Percentiles rank a stretch among this genome's conserved stretches.
Evolutionary conservation across 1,140 invertebrate species (phyloP).

Genomic region (Babylonia areolata): DNA sequence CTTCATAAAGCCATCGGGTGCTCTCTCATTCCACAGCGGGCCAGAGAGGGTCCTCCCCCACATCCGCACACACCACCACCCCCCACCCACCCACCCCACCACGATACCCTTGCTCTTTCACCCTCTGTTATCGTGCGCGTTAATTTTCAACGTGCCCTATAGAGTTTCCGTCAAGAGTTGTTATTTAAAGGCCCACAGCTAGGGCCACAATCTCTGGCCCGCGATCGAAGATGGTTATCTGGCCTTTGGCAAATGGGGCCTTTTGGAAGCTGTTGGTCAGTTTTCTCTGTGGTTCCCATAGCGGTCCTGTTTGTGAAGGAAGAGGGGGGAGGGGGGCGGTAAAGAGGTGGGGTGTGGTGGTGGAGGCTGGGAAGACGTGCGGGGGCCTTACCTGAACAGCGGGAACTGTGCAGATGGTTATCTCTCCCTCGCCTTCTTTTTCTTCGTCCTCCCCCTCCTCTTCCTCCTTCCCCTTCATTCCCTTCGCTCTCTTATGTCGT

Average conservation of each 20-base stretch:
- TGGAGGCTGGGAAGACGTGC: not conserved
- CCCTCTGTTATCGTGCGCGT: slow-evolving; percentile 9
- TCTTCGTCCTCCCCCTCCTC: not conserved
- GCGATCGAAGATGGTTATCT: slow-evolving; percentile 29
- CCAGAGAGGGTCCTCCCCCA: no score
- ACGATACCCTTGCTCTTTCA: not conserved
- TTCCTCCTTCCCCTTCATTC: no score
- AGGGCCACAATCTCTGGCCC: slow-evolving; percentile 17
- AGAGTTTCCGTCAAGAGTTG: slow-evolving; percentile 22
- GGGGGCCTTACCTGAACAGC: not conserved
- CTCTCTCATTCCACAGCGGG: not conserved
- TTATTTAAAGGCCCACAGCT: slow-evolving; percentile 26
- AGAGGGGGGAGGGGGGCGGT: not conserved
- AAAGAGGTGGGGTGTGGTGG: no score
- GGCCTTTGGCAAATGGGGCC: slow-evolving; percentile 7
- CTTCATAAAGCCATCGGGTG: slow-evolving; percentile 13
- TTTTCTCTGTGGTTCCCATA: not conserved
- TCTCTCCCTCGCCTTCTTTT: not conserved
- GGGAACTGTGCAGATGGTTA: slow-evolving; percentile 25
- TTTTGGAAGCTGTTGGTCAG: slow-evolving; percentile 15
- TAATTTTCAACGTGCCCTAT: slow-evolving; percentile 28
- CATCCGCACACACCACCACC: no score
- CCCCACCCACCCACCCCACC: no score
- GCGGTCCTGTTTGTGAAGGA: not conserved
- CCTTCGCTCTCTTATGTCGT: no score